These are phyloP conservation scores for Nasonovia ribisnigri DNA, from an alignment of 2,888 invertebrate genomes.

Conservation along the genomic window DNA sequence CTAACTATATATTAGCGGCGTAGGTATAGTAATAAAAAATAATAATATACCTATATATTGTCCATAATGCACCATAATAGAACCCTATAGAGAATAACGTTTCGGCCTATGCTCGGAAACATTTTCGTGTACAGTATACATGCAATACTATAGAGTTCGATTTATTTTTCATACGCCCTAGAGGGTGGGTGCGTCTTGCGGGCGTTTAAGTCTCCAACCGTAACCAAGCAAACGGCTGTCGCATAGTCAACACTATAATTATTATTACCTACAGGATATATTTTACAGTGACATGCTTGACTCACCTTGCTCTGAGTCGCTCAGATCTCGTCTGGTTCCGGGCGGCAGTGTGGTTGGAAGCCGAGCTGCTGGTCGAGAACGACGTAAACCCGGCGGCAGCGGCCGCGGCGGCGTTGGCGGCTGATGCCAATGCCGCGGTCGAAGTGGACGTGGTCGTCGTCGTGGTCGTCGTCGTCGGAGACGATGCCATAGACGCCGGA, in stretches of 20 bases:
- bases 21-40: background rate
- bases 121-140: background rate
- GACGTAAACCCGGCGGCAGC: conserved; percentile 44
- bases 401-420: conserved; percentile 43
- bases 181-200: background rate
- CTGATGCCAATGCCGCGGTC: background rate
- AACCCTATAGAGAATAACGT: background rate
- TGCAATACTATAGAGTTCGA: background rate
- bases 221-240: background rate
- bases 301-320: conserved; percentile 59
- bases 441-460: background rate
- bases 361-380: conserved; percentile 45
- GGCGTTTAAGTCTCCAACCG: background rate
- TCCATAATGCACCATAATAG: background rate
- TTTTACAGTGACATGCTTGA: background rate
- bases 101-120: background rate
- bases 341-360: conserved; percentile 37
- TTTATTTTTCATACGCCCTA: background rate
- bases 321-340: conserved; percentile 61
- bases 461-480: background rate
- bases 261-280: background rate
- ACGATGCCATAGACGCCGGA: background rate
- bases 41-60: background rate
- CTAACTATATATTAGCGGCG: background rate
- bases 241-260: background rate